These are phyloP conservation scores for Myotis myotis DNA, from an alignment of 2,797 vertebrate genomes.

Conservation along the genomic window DNA sequence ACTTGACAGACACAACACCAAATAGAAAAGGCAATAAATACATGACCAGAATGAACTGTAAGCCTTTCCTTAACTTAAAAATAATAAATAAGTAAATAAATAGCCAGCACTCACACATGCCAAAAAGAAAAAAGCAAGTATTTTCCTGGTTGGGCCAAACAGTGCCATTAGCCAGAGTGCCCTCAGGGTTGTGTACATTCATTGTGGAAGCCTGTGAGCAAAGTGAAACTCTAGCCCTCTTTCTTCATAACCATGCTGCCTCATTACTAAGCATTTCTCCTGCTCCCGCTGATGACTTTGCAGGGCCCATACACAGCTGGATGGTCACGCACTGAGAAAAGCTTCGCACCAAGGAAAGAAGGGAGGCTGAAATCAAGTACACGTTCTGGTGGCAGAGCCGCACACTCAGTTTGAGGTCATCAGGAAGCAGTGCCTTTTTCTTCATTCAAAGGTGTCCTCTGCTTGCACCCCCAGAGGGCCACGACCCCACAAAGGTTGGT, in stretches of 20 bases:
- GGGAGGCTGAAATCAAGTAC: not conserved
- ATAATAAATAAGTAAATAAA: not conserved
- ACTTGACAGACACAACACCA: slow-evolving; percentile 51
- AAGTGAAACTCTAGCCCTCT: not conserved
- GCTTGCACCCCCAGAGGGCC: not conserved
- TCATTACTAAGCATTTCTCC: not conserved
- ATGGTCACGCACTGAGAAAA: not conserved
- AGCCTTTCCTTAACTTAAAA: not conserved
- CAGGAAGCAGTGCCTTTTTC: not conserved
- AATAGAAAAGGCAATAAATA: slow-evolving; percentile 3
- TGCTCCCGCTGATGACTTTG: not conserved
- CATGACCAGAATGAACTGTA: slow-evolving; percentile 8
- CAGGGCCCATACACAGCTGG: not conserved
- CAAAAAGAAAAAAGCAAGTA: not conserved
- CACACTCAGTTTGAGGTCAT: not conserved
- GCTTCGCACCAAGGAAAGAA: not conserved
- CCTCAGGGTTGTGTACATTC: not conserved
- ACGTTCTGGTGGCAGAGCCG: not conserved
- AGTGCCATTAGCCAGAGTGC: not conserved
- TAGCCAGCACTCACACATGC: not conserved
- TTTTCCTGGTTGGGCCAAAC: not conserved
- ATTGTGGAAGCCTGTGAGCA: not conserved
- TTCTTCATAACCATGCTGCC: not conserved
- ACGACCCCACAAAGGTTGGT: not conserved
- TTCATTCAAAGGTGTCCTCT: not conserved